These are phyloP conservation scores for Scolopax rusticola DNA, from an alignment of 2,797 vertebrate species.

Conservation along the genomic window DNA sequence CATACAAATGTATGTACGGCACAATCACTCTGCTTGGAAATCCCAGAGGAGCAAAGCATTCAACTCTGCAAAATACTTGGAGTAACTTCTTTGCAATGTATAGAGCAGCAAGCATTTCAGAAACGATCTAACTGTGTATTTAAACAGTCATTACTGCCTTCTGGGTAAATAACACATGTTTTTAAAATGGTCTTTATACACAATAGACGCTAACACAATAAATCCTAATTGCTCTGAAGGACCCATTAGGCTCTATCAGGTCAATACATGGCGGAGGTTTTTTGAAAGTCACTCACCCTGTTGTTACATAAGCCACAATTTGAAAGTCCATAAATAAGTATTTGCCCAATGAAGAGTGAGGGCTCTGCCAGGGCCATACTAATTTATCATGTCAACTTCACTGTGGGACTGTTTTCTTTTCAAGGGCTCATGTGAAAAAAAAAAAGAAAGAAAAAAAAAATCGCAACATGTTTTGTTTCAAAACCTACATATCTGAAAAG, in stretches of 20 bases:
- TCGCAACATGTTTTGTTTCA: not conserved
- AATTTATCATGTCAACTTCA: conserved; percentile 70
- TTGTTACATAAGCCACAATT: conserved; percentile 50
- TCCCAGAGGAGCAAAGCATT: conserved; percentile 12
- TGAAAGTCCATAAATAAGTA: conserved; percentile 65
- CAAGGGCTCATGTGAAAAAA: not conserved
- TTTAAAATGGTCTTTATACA: conserved; percentile 64
- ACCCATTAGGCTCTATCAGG: conserved; percentile 71
- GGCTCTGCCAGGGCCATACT: conserved; percentile 51
- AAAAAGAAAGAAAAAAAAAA: not conserved
- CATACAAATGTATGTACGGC: not conserved
- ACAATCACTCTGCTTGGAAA: not conserved
- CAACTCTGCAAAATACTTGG: conserved; percentile 16
- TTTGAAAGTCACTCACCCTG: conserved; percentile 61
- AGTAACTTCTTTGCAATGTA: conserved; percentile 10
- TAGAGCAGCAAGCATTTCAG: conserved; percentile 29
- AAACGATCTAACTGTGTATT: conserved; percentile 40
- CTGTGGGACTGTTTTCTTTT: conserved; percentile 51
- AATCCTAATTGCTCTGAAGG: conserved; percentile 78
- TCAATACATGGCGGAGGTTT: conserved; percentile 38
- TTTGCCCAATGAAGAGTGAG: conserved; percentile 67
- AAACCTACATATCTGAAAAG: not conserved
- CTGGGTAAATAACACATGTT: conserved; percentile 73
- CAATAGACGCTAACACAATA: conserved; percentile 63
- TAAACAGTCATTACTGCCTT: conserved; percentile 72